These are phyloP conservation scores for Drosophila arizonae DNA, from an alignment of 1,140 invertebrate species.

Conservation along the genomic window DNA sequence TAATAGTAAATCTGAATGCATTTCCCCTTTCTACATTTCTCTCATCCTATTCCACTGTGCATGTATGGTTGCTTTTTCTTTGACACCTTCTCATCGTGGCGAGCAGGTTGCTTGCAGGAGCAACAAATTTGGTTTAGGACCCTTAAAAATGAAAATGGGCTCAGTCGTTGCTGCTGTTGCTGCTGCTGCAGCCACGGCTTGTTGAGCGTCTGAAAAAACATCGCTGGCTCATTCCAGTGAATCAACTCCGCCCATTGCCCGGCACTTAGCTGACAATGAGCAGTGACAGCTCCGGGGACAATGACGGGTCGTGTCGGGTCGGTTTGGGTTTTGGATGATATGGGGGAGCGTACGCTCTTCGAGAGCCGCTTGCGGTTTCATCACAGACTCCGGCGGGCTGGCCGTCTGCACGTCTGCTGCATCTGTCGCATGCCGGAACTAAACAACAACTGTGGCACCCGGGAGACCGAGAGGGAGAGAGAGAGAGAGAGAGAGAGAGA, in stretches of 20 bases:
- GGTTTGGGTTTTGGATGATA: background rate
- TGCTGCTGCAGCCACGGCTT: conserved; percentile 35
- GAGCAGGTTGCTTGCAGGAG: conserved; percentile 57
- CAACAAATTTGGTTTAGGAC: conserved; percentile 71
- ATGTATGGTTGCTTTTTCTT: conserved; percentile 56
- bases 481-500: conserved; percentile 12
- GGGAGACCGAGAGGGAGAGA: conserved; percentile 13
- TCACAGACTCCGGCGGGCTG: conserved; percentile 35
- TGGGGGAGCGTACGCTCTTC: conserved; percentile 1
- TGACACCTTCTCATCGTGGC: conserved; percentile 43
- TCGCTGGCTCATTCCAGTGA: conserved; percentile 15
- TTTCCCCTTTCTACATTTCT: background rate
- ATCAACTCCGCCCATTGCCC: conserved; percentile 34
- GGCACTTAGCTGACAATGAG: conserved; percentile 78
- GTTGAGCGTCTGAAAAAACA: conserved; percentile 37
- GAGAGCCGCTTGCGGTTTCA: conserved; percentile 71
- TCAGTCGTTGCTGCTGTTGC: conserved; percentile 27
- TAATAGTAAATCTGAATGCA: no score
- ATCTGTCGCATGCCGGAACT: conserved; percentile 79
- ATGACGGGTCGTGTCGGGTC: conserved; percentile 14
- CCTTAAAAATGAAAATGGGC: conserved; percentile 76
- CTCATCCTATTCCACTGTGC: conserved; percentile 44
- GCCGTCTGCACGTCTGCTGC: conserved; percentile 68
- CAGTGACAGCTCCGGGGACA: conserved; percentile 62
- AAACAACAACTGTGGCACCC: conserved; percentile 56